Evolutionary conservation across 2,113 vertebrate species (phyloP), one percentile per base, ranked within the genome.

Genomic region (Osmerus eperlanus): DNA sequence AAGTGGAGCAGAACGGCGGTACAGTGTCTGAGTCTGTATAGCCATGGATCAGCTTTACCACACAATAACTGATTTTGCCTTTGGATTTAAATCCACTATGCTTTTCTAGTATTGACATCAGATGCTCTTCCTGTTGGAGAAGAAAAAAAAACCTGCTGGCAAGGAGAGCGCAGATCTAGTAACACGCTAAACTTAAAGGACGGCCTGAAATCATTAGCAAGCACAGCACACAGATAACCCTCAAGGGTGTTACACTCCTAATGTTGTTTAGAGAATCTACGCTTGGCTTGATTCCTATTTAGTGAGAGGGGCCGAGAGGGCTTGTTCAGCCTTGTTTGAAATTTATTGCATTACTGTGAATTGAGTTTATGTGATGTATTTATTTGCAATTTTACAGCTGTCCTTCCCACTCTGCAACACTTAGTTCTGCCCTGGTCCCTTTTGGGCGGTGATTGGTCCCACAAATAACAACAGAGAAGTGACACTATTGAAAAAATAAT

Each of bases 181-280:
- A 52, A 61, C 59, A 3, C 32, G 16, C 15, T 11, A 15, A 60
- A 62, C 58, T 65, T 65, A 15, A 41, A 65, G 63, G 18, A 65
- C 63, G 63, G 63, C 32, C 32, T 65, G 63, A 65, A 65, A 70
- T 70, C 55, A 60, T 70, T 70, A 70, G 55, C 60, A 61, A 71
- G 52, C 69, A 71, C 58, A 4, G 69, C 58, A 52, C 19, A 71
- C 58, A 36, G 41, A 71, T 51, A 51, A 28, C 62, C 29, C 55
- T 61, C 56, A 23, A 25, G 58, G 29, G 32, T 70, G 54, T 58
- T 58, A 21, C 63, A 36, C 64, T 51, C 64, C 64, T 65, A 51
- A 51, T 52, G 64, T 65, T 65, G 36, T 65, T 47, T 65, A 51
- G 64, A 51, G 21, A 65, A 65, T 47, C 64, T 65, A 51, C 11